Percentiles rank a stretch among this genome's conserved stretches.
These are phyloP conservation scores for Drosophila yakuba DNA, from an alignment of 1,140 invertebrate species.

Conservation along the genomic window DNA sequence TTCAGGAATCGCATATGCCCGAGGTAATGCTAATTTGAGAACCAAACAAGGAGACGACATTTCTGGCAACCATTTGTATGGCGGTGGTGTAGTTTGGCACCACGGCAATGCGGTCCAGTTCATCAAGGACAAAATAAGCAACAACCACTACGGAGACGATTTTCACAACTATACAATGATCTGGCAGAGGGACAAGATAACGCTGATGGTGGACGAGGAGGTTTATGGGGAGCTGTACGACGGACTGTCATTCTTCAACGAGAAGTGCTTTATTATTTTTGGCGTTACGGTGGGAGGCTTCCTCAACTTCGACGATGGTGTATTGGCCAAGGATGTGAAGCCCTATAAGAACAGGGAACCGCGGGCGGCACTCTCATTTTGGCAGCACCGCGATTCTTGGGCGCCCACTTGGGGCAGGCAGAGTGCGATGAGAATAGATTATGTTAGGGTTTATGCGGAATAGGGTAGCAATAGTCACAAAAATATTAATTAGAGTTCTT, in stretches of 20 bases:
- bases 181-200: conserved; percentile 87
- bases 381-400: conserved; percentile 56
- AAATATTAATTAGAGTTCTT: not conserved
- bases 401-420: conserved; percentile 53
- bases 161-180: conserved; percentile 88
- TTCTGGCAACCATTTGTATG: conserved; percentile 60
- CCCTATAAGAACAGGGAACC: conserved; percentile 69
- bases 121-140: conserved; percentile 39
- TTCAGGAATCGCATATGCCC: conserved; percentile 64
- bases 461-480: conserved; percentile 7
- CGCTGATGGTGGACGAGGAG: conserved; percentile 86
- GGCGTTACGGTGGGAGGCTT: conserved; percentile 76
- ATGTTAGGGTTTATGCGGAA: conserved; percentile 61
- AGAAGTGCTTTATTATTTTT: conserved; percentile 74
- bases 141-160: conserved; percentile 86
- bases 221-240: conserved; percentile 68
- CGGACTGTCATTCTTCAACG: conserved; percentile 48
- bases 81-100: conserved; percentile 61
- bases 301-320: conserved; percentile 64
- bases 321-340: conserved; percentile 57
- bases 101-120: conserved; percentile 31
- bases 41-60: conserved; percentile 58
- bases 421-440: conserved; percentile 62
- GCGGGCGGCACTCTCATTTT: conserved; percentile 64
- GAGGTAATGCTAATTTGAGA: conserved; percentile 52